A percentile compares a stretch with the other conserved stretches of the same genome.
These are phyloP conservation scores for Sebastes paucispinis DNA, from an alignment of 2,797 vertebrate genomes.

Conservation along the genomic window DNA sequence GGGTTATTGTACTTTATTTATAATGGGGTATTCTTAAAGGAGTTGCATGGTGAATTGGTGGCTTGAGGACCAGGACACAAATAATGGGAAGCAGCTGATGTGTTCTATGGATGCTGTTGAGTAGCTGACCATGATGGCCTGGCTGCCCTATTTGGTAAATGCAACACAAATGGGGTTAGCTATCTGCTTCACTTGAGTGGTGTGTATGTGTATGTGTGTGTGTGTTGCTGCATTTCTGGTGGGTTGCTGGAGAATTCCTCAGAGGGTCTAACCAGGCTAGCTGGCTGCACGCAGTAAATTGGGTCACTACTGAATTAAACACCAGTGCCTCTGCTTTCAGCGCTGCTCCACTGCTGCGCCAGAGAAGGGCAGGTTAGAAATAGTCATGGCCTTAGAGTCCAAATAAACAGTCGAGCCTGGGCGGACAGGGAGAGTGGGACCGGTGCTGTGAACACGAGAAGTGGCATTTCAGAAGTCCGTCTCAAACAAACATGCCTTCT, in stretches of 20 bases:
- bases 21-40: not conserved
- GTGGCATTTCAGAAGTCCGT: constrained; percentile 39
- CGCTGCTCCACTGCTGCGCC: constrained; percentile 36
- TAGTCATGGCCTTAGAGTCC: constrained; percentile 31
- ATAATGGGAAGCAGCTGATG: constrained; percentile 24
- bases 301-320: constrained; percentile 80
- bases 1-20: constrained; percentile 34
- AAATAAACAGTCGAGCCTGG: constrained; percentile 33
- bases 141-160: not conserved
- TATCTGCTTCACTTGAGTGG: constrained; percentile 26
- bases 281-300: constrained; percentile 62
- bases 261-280: constrained; percentile 57
- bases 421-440: constrained; percentile 3
- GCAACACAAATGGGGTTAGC: constrained; percentile 27
- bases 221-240: constrained; percentile 13
- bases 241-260: constrained; percentile 60
- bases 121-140: not conserved
- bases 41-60: constrained; percentile 10
- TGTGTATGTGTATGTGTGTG: not conserved
- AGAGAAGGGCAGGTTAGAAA: constrained; percentile 59
- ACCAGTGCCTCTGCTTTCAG: constrained; percentile 48
- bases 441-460: constrained; percentile 29
- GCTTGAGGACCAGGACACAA: not conserved
- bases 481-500: constrained; percentile 45
- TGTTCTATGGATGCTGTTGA: constrained; percentile 16